Percentiles rank a stretch among this genome's conserved stretches.
These are phyloP conservation scores for Acleris laterana DNA, from an alignment of 2,888 invertebrate species.

Conservation along the genomic window DNA sequence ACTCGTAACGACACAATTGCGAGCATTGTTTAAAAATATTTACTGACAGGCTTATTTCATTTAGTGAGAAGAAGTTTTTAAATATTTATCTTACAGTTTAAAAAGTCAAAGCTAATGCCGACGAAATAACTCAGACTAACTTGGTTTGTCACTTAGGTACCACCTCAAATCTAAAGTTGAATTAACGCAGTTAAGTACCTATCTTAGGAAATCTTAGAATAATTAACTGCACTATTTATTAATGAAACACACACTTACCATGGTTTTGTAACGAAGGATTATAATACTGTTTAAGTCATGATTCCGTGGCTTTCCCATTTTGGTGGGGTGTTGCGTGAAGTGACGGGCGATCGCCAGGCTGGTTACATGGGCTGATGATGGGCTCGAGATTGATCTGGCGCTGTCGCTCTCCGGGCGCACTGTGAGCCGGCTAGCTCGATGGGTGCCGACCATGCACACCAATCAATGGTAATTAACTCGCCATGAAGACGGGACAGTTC, in stretches of 20 bases:
- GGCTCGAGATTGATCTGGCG: conserved; percentile 47
- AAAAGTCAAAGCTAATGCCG: too few species aligned
- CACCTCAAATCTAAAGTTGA: too few species aligned
- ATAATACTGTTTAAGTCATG: conserved; percentile 1
- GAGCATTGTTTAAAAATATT: too few species aligned
- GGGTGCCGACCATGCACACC: conserved; percentile 56
- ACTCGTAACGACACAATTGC: too few species aligned
- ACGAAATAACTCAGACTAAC: too few species aligned
- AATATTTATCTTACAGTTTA: too few species aligned
- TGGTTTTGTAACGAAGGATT: background rate
- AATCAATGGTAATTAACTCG: conserved; percentile 58
- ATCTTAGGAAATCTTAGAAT: too few species aligned
- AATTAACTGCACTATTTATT: background rate
- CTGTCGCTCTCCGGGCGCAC: conserved; percentile 47
- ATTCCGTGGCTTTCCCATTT: conserved; percentile 13
- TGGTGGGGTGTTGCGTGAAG: background rate
- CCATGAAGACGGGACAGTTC: conserved; percentile 44
- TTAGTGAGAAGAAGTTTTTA: too few species aligned
- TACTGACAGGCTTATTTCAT: too few species aligned
- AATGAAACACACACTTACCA: conserved; percentile 19
- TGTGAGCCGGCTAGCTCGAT: conserved; percentile 52
- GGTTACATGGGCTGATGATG: conserved; percentile 31
- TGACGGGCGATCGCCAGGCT: background rate
- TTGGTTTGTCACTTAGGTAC: too few species aligned
- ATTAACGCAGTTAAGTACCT: too few species aligned